phyloP scores from a whole-genome alignment of 1,140 invertebrate species.

The Hyles vespertilio region DNA sequence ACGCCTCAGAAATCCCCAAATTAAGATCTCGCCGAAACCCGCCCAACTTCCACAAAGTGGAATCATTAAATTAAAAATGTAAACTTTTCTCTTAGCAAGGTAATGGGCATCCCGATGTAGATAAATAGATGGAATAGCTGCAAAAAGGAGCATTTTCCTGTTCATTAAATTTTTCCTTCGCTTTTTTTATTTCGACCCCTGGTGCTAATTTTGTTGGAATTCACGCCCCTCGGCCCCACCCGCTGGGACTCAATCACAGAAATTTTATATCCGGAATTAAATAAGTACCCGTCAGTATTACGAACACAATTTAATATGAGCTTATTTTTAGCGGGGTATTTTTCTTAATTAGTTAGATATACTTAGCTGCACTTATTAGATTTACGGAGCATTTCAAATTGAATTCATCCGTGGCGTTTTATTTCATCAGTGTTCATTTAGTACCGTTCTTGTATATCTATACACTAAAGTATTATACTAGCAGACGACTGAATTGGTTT shows the following conservation, averaged over 20 bases:
- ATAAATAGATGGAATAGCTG: conserved; percentile 77
- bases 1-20: conserved; percentile 75
- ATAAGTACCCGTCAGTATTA: conserved; percentile 74
- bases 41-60: conserved; percentile 75
- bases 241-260: conserved; percentile 75
- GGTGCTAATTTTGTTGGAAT: conserved; percentile 78
- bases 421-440: conserved; percentile 5
- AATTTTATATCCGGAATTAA: conserved; percentile 78
- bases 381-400: too few relatives aligned
- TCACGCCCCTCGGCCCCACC: conserved; percentile 74
- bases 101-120: conserved; percentile 76
- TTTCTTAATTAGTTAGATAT: too few relatives aligned
- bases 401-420: conserved; percentile 5
- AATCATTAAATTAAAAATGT: conserved; percentile 78
- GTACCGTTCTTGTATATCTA: too few relatives aligned
- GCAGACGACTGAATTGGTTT: conserved; percentile 19
- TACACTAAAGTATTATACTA: too few relatives aligned
- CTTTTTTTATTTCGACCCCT: conserved; percentile 76
- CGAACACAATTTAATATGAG: conserved; percentile 68
- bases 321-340: conserved; percentile 27
- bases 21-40: conserved; percentile 74
- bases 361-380: background rate
- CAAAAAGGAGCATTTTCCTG: conserved; percentile 77
- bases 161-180: conserved; percentile 78
- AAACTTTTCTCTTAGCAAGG: conserved; percentile 77